These are phyloP conservation scores for Spodoptera exigua DNA, from an alignment of 2,888 invertebrate species.

Conservation along the genomic window DNA sequence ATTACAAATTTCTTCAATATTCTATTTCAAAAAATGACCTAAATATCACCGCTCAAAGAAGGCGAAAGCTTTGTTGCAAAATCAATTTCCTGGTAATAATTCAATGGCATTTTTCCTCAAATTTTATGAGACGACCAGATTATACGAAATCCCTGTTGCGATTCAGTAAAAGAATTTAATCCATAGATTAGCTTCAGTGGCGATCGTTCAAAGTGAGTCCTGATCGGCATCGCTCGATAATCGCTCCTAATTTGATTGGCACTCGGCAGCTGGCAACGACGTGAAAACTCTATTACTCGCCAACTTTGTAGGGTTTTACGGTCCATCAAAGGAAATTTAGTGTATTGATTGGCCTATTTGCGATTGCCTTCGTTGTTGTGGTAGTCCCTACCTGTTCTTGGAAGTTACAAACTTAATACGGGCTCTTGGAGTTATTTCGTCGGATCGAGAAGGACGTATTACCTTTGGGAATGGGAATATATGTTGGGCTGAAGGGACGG, in stretches of 20 bases:
- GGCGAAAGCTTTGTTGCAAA: conserved; percentile 41
- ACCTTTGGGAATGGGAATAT: conserved; percentile 3
- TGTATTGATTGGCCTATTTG: conserved; percentile 72
- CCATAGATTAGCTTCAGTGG: conserved; percentile 72
- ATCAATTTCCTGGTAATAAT: conserved; percentile 51
- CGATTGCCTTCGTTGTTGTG: conserved; percentile 42
- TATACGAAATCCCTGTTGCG: conserved; percentile 62
- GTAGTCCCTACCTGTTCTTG: conserved; percentile 31
- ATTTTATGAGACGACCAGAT: conserved; percentile 50
- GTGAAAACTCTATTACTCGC: conserved; percentile 80
- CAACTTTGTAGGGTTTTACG: conserved; percentile 73
- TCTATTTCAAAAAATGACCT: conserved; percentile 10
- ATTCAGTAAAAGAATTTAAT: conserved; percentile 75
- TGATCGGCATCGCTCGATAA: conserved; percentile 74
- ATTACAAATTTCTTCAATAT: conserved; percentile 24
- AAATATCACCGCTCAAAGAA: conserved; percentile 22
- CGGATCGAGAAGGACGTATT: neutral
- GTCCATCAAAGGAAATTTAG: conserved; percentile 68
- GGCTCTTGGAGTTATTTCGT: conserved; percentile 17
- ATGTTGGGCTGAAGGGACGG: neutral
- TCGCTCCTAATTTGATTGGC: conserved; percentile 86
- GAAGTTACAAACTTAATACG: neutral
- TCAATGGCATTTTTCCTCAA: conserved; percentile 42
- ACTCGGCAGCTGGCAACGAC: conserved; percentile 81
- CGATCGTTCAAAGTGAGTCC: conserved; percentile 72